Base-by-base conservation (phyloP, 2,888 invertebrate species). In the Danaus chrysippus region DNA sequence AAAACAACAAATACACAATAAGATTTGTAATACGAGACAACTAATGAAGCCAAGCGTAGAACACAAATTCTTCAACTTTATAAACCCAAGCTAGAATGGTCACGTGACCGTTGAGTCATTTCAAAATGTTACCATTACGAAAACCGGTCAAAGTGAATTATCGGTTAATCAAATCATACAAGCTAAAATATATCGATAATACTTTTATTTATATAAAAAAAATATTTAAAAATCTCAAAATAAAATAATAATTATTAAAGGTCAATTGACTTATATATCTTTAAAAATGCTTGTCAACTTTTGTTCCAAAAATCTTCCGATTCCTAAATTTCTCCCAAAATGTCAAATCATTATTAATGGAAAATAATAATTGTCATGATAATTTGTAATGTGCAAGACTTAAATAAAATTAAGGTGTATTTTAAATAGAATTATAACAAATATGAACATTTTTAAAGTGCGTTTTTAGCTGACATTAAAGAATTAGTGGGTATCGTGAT, bases 51-150 rank as follows among this genome's bases (percentile, higher is more conserved):
- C 82, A 83, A 83, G 82, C 84, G 79, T 71, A 73, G 73, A 78
- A 77, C 76, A 79, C 78, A 66, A 71, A 78, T 76, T 77, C 84
- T 84, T 83, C 81, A 79, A 75, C 78, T 67, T 65, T 13, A 72
- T 71, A 73, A 81, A 86, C 81, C 87, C 86, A 89, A 87, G 88
- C 88, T 81, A 79, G 63, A 63, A 62, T 74, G 74, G 75, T 88
- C 90, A 90, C 90, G 90, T 90, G 90, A 88, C 77, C 74, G 64
- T 74, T 86, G 86, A 87, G 75, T 86, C 86, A 84, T 77, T 68
- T 61, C 23, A 71, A 81, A 77, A 61, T 81, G 82, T 86, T 84
- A 76, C 87, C 77, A 82, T 54, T 41, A 3, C 9, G 41, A 56
- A 53, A 53, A 49, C 49, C 49, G 49, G 5, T 49, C 15, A 49